phyloP scores from a whole-genome alignment of 1,140 invertebrate species.

The Scylla paramamosain region DNA sequence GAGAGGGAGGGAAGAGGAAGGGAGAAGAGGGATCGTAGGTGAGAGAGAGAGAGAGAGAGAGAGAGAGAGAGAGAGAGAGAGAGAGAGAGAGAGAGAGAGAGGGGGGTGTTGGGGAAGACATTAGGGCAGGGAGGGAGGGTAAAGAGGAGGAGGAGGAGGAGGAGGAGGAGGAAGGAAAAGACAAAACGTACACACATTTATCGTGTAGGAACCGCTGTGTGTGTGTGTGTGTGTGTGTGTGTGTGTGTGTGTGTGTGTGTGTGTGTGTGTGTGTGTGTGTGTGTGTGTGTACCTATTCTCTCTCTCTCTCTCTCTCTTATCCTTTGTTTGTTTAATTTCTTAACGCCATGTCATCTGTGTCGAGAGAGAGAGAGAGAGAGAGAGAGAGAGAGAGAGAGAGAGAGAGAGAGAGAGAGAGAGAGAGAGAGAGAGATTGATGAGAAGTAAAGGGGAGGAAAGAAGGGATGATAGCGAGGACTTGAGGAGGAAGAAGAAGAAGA shows the following conservation, averaged over 20 bases:
- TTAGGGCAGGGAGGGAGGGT: not conserved
- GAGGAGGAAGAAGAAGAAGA: not conserved
- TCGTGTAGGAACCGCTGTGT: no score
- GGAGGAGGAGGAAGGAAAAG: no score
- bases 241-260: no score
- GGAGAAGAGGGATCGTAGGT: no score
- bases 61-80: no score
- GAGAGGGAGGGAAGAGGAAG: not conserved
- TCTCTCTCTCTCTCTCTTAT: not conserved
- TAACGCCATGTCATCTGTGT: not conserved
- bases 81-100: not conserved
- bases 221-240: no score
- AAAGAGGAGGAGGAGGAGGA: not conserved
- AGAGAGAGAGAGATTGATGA: not conserved
- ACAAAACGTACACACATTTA: no score
- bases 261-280: no score
- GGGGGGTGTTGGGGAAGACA: not conserved
- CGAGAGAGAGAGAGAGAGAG: not conserved
- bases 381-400: not conserved
- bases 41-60: no score
- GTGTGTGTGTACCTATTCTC: not conserved
- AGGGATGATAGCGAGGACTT: no score
- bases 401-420: not conserved
- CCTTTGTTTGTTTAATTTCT: conserved; percentile 15
- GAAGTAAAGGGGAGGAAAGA: not conserved